Percentiles rank a stretch among this genome's conserved stretches.
Evolutionary conservation across 2,797 vertebrate genomes (phyloP).

Genomic region (Onychomys leucogaster): DNA sequence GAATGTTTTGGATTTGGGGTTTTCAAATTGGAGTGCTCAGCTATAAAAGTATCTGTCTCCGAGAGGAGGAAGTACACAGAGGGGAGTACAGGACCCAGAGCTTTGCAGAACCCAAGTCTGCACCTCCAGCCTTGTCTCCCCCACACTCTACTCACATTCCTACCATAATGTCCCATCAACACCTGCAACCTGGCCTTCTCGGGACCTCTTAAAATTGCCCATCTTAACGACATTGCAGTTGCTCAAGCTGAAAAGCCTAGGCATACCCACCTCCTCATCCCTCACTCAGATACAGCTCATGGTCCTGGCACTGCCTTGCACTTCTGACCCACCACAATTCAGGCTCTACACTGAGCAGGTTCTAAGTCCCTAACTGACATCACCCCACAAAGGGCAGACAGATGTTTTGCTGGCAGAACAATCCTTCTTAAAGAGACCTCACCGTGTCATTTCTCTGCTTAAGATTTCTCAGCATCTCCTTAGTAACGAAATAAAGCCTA

Average conservation of each 20-base stretch:
- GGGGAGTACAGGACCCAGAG: neutral
- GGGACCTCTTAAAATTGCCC: neutral
- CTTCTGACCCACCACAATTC: neutral
- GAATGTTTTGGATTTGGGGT: neutral
- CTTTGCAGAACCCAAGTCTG: neutral
- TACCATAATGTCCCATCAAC: neutral
- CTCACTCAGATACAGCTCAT: neutral
- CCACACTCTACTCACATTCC: neutral
- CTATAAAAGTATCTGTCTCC: neutral
- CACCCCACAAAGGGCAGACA: neutral
- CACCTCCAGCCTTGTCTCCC: neutral
- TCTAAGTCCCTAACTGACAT: neutral
- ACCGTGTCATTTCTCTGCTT: constrained; percentile 44
- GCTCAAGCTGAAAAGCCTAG: constrained; percentile 1
- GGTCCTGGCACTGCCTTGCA: constrained; percentile 10
- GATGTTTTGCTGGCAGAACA: constrained; percentile 41
- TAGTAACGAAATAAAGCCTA: constrained; percentile 44
- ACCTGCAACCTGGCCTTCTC: neutral
- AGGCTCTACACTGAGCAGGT: constrained; percentile 8
- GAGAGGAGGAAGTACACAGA: neutral
- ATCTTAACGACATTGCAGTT: neutral
- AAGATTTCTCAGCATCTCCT: constrained; percentile 30
- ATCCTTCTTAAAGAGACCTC: constrained; percentile 58
- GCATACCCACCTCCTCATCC: neutral
- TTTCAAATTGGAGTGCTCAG: neutral